Evolutionary conservation across 2,797 vertebrate genomes (phyloP).

Genomic region (Salmo trutta): DNA sequence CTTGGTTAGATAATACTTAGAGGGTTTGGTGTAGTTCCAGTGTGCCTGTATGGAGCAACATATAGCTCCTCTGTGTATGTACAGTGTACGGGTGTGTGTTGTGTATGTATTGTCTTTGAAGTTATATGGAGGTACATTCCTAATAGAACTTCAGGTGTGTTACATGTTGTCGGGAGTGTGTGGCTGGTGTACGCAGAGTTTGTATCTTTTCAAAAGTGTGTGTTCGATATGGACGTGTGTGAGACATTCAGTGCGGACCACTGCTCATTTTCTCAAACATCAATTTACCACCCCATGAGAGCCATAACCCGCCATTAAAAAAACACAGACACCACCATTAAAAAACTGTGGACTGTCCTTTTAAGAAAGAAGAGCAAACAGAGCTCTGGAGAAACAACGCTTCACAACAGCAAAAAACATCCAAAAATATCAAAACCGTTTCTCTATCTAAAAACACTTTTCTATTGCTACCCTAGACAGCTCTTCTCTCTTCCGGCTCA

Average conservation of each 20-base stretch:
- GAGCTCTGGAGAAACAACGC: constrained; percentile 46
- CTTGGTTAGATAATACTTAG: constrained; percentile 3
- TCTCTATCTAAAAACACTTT: constrained; percentile 58
- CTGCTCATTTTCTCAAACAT: constrained; percentile 22
- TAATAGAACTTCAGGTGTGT: background rate
- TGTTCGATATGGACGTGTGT: background rate
- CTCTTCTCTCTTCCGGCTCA: constrained; percentile 73
- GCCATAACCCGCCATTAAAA: constrained; percentile 20
- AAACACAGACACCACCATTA: constrained; percentile 30
- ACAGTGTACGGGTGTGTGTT: background rate
- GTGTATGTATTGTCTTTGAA: background rate
- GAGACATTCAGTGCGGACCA: constrained; percentile 59
- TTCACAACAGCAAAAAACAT: constrained; percentile 54
- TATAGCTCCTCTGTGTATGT: background rate
- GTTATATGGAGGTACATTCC: background rate
- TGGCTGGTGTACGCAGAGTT: background rate
- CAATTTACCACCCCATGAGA: constrained; percentile 40
- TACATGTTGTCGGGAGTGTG: background rate
- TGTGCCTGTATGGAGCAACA: background rate
- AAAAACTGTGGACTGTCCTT: constrained; percentile 49
- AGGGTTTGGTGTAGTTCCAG: background rate
- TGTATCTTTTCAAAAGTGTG: background rate
- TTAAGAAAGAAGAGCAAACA: constrained; percentile 43
- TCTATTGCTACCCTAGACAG: constrained; percentile 75
- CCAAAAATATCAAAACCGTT: constrained; percentile 59